phyloP scores from a whole-genome alignment of 2,888 invertebrate species.

The Patella pellucida region DNA sequence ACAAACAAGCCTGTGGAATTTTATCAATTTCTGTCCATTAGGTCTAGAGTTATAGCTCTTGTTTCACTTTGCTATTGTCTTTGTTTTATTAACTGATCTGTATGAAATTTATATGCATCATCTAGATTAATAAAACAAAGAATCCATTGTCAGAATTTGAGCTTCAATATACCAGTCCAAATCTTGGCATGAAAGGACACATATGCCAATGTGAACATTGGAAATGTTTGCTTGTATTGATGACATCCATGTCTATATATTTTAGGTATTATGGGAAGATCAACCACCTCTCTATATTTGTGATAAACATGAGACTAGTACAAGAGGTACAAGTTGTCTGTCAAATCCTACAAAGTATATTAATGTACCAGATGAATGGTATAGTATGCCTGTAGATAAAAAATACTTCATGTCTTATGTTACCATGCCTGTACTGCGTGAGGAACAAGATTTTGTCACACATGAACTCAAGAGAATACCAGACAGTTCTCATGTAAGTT shows the following conservation, averaged over 20 bases:
- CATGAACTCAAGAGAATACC: constrained; percentile 57
- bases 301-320: constrained; percentile 20
- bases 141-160: too few species aligned
- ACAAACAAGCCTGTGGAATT: too few species aligned
- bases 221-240: too few species aligned
- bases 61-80: too few species aligned
- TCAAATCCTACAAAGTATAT: constrained; percentile 55
- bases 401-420: constrained; percentile 58
- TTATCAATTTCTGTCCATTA: too few species aligned
- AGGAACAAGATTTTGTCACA: constrained; percentile 61
- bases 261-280: constrained; percentile 55
- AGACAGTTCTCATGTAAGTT: constrained; percentile 57
- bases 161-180: too few species aligned
- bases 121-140: too few species aligned
- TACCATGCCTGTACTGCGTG: constrained; percentile 56
- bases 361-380: constrained; percentile 63
- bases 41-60: too few species aligned
- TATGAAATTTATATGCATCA: too few species aligned
- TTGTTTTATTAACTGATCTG: too few species aligned
- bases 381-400: constrained; percentile 58
- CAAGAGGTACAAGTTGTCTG: constrained; percentile 37
- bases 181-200: too few species aligned
- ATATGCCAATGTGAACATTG: too few species aligned
- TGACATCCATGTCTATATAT: neutral
- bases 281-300: constrained; percentile 36